Evolutionary conservation across 2,797 vertebrate genomes (phyloP), one percentile per base, ranked within the genome.

Genomic region (Australoheros facetus): DNA sequence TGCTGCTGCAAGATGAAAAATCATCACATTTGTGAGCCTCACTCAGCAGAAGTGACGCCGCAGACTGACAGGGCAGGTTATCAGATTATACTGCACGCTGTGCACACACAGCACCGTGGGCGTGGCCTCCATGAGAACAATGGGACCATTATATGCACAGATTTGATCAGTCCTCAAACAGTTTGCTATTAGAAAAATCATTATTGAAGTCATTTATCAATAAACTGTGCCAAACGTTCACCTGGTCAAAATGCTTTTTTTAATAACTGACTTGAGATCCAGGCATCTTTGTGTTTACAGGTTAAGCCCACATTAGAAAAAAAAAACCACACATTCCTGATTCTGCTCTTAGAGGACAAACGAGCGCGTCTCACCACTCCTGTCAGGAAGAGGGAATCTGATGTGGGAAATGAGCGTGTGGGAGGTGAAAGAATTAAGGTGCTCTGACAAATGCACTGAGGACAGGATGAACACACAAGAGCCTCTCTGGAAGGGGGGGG

Each of bases 361-460:
- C 30, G 30, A 30, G 30, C 5, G 26, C 26, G 26, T 26, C 87
- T 88, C 77, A 79, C 37, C 30, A 81, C 48, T 81, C 32, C 85
- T 51, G 80, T 70, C 26, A 51, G 58, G 70, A 74, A 58, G 77
- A 77, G 69, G 71, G 75, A 39, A 60, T 86, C 54, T 72, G 83
- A 81, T 53, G 80, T 87, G 75, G 71, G 57, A 55, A 58, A 66
- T 58, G 64, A 60, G 64, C 60, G 69, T 59, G 76, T 71, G 57
- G 72, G 82, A 17, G 66, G 14, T 51, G 70, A 79, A 80, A 83
- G 86, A 87, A 93, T 88, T 90, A 90, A 77, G 88, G 80, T 55
- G 79, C 80, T 88, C 74, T 80, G 79, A 91, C 79, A 84, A 87
- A 93, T 89, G 84, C 42, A 90, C 79, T 78, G 80, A 79, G 58